Evolutionary conservation across 1,140 invertebrate genomes (phyloP), one percentile per base, ranked within the genome.

Genomic region (Philotrypesis tridentata): DNA sequence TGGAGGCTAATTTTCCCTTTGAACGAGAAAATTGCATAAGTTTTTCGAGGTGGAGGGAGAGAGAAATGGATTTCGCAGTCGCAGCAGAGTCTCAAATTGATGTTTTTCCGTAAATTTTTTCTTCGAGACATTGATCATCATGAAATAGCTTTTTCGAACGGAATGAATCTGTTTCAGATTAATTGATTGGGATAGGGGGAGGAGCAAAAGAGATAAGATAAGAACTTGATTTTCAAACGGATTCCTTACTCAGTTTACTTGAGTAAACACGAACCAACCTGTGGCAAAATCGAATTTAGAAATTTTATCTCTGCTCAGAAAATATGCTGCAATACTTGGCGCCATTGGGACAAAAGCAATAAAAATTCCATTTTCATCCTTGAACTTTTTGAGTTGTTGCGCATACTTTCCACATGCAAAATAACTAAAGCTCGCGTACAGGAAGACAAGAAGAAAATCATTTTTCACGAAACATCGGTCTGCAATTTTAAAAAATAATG

Each of bases 101-200:
- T 77, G 67, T 77, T 40, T 67, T 31, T 75, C 55, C 21, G n/a
- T 7, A 60, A 33, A 75, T 31, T 29, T 61, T 67, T 77, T 63
- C 33, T 77, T 43, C 4, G 48, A 67, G 25, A 25, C 17, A 67
- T 77, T 48, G 9, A 21, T 67, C 67, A 43, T 27, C 5, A 21
- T 65, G 12, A 4, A 67, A 43, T 55, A 0, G 48, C 48, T 55
- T 17, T 55, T 55, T 17, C 48, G 48, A 55, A n/a, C 21, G 21
- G 48, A 55, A 1, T 14, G 48, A n/a, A 55, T 55, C 21, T 21
- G 48, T 55, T 17, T 55, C 43, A 17, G 3, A 21, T 55, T 55
- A 55, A 55, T 55, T 55, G 48, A 55, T 55, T 17, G 7, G 17
- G 48, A 21, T 5, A 21, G 6, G 17, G n/a, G 21, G 7, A 17